Evolutionary conservation across 2,888 invertebrate species (phyloP).

Genomic region (Flexamia atlantica): DNA sequence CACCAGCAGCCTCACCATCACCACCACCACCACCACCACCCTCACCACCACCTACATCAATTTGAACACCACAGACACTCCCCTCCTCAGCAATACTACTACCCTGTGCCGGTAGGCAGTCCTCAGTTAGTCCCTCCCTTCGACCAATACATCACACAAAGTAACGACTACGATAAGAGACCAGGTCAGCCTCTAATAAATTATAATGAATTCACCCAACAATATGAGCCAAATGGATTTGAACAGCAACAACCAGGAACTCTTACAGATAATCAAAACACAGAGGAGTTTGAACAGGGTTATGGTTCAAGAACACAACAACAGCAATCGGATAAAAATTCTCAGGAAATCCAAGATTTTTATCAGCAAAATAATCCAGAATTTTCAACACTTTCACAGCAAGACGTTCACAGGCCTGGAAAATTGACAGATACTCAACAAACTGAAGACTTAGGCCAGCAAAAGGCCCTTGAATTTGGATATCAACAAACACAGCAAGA

Average conservation of each 20-base stretch:
- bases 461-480: constrained; percentile 50
- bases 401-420: not conserved
- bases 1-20: no score
- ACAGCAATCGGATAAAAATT: not conserved
- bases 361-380: no score
- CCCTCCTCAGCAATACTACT: constrained; percentile 17
- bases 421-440: not conserved
- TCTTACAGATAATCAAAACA: not conserved
- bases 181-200: not conserved
- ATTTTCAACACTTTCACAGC: not conserved
- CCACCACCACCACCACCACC: not conserved
- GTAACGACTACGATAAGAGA: constrained; percentile 2
- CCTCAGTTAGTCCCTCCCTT: not conserved
- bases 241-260: constrained; percentile 28
- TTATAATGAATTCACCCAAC: not conserved
- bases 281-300: not conserved
- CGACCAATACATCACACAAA: not conserved
- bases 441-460: constrained; percentile 29
- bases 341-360: not conserved
- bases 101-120: constrained; percentile 13
- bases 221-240: constrained; percentile 19
- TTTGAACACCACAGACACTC: constrained; percentile 23
- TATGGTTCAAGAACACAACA: not conserved
- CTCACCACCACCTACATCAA: not conserved
- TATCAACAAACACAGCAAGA: constrained; percentile 67